Percentiles rank a stretch among this genome's conserved stretches.
phyloP scores from a whole-genome alignment of 2,113 vertebrate genomes.

The Panurus biarmicus region DNA sequence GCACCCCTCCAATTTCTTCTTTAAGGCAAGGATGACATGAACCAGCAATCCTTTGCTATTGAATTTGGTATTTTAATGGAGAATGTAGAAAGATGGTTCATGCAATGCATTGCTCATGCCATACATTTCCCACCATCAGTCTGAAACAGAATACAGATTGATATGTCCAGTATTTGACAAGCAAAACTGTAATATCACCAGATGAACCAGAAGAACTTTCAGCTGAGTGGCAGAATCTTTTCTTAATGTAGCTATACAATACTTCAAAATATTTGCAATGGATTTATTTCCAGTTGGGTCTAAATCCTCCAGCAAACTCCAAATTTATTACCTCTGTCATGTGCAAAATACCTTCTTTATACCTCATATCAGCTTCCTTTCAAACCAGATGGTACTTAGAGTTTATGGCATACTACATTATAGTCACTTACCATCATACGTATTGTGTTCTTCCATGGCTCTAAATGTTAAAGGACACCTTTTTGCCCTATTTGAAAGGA shows the following conservation, averaged over 20 bases:
- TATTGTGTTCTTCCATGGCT: not conserved
- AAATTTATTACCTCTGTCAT: constrained; percentile 21
- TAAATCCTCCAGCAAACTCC: constrained; percentile 8
- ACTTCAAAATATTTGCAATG: constrained; percentile 16
- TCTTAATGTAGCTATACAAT: not conserved
- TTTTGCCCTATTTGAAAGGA: not conserved
- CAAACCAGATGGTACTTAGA: constrained; percentile 27
- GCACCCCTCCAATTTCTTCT: not conserved
- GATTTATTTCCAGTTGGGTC: constrained; percentile 14
- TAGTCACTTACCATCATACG: not conserved
- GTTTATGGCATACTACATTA: constrained; percentile 43
- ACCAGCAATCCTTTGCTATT: not conserved
- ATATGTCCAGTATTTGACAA: not conserved
- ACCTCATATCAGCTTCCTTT: constrained; percentile 23
- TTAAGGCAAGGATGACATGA: not conserved
- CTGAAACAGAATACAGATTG: not conserved
- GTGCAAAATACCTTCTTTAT: constrained; percentile 36
- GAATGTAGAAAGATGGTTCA: not conserved
- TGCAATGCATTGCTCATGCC: not conserved
- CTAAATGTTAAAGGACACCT: constrained; percentile 39
- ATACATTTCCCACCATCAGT: not conserved
- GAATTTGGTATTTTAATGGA: not conserved
- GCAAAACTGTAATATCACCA: not conserved
- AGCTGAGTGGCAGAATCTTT: not conserved
- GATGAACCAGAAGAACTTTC: not conserved